These are phyloP conservation scores for Nebria salina DNA, from an alignment of 2,888 invertebrate species.

Conservation along the genomic window DNA sequence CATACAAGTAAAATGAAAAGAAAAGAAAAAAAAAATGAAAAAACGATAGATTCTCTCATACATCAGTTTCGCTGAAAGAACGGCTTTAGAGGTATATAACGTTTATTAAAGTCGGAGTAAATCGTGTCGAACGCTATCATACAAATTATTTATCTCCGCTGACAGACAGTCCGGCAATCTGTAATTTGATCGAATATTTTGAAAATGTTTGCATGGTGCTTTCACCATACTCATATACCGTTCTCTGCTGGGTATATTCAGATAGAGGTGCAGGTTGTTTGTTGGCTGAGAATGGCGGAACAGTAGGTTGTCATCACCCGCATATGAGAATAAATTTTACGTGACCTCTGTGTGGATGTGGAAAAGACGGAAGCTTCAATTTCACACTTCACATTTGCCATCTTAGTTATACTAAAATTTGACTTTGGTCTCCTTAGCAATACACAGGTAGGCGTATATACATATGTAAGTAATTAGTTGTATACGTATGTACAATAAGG, in stretches of 20 bases:
- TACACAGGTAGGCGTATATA: no score
- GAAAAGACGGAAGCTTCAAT: not conserved
- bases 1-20: not conserved
- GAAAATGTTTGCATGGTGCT: slow-evolving; percentile 34
- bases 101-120: slow-evolving; percentile 39
- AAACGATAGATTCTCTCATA: not conserved
- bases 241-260: slow-evolving; percentile 11
- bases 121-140: slow-evolving; percentile 45
- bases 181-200: slow-evolving; percentile 46
- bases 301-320: slow-evolving; percentile 25
- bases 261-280: slow-evolving; percentile 29
- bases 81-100: slow-evolving; percentile 4
- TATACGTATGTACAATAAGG: no score
- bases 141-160: slow-evolving; percentile 44
- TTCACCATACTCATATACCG: slow-evolving; percentile 29
- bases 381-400: not conserved
- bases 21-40: not conserved
- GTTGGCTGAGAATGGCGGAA: slow-evolving; percentile 11
- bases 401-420: not conserved
- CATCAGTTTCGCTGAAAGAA: slow-evolving; percentile 6
- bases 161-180: slow-evolving; percentile 40
- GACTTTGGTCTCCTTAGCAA: not conserved
- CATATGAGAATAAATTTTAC: slow-evolving; percentile 29
- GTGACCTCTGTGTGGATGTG: slow-evolving; percentile 14
- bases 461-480: no score